These are phyloP conservation scores for Syrphus vitripennis DNA, from an alignment of 2,888 invertebrate species.

Conservation along the genomic window DNA sequence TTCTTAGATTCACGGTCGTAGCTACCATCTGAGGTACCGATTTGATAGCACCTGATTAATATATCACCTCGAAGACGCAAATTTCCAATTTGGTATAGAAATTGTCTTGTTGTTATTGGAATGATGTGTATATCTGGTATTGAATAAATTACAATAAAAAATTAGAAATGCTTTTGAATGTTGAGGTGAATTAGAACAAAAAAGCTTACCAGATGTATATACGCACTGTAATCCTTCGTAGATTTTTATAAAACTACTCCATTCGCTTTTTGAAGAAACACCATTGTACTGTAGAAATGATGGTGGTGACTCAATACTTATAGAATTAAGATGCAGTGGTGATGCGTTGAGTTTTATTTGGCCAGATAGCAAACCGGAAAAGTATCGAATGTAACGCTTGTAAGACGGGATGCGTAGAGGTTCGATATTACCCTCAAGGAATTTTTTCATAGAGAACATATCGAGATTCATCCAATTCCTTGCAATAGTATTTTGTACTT, in stretches of 20 bases:
- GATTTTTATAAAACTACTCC: slow-evolving; percentile 90
- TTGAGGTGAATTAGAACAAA: not conserved
- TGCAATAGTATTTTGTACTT: slow-evolving; percentile 72
- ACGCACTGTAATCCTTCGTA: slow-evolving; percentile 95
- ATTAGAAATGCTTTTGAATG: not conserved
- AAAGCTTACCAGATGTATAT: slow-evolving; percentile 88
- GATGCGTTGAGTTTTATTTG: slow-evolving; percentile 93
- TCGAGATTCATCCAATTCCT: slow-evolving; percentile 88
- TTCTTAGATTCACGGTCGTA: slow-evolving; percentile 80
- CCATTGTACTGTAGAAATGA: slow-evolving; percentile 84
- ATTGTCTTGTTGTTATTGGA: slow-evolving; percentile 82
- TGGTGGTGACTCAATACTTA: slow-evolving; percentile 93
- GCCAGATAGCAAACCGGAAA: slow-evolving; percentile 93
- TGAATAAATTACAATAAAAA: not conserved
- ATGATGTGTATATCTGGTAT: slow-evolving; percentile 75
- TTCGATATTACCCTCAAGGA: slow-evolving; percentile 91
- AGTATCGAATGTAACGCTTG: slow-evolving; percentile 94
- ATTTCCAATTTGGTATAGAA: slow-evolving; percentile 85
- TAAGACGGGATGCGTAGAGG: slow-evolving; percentile 88
- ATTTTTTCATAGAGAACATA: slow-evolving; percentile 95
- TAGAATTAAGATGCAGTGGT: slow-evolving; percentile 92
- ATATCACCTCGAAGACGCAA: slow-evolving; percentile 90
- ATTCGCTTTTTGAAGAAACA: slow-evolving; percentile 82
- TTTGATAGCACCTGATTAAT: slow-evolving; percentile 94
- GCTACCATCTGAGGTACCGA: slow-evolving; percentile 78